Evolutionary conservation across 2,797 vertebrate species (phyloP), one percentile per base, ranked within the genome.

Genomic region (Crypturellus tataupa): DNA sequence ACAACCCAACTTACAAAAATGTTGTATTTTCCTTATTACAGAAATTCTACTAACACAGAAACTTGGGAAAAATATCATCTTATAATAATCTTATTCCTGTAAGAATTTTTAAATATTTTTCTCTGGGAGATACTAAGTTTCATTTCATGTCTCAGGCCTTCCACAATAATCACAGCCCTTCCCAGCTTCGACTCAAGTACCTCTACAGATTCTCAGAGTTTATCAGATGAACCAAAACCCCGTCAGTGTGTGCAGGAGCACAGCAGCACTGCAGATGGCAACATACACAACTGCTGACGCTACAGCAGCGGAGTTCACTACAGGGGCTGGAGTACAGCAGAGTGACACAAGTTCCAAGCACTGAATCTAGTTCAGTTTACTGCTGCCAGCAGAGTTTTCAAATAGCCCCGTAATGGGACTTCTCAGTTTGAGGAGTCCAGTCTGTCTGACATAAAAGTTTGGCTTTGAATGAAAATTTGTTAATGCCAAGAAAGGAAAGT

Each of bases 401-500:
- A 91, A 80, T 27, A 53, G 39, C 67, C 56, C 79, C 6, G 5
- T 90, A 95, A 96, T 60, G 58, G 70, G 65, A 93, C 51, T 94
- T 96, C 69, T 72, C 80, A 67, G 29, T 84, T 70, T 82, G 47
- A 93, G 55, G 93, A 93, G 59, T 67, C 59, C 71, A 80, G 70
- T 87, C 51, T 67, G 62, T 68, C 85, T 85, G 89, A 83, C 60
- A 80, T 77, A 19, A 72, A 95, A 91, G 53, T 62, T 79, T 72
- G 33, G 21, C 56, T 93, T 55, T 44, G 42, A 91, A 95, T 86
- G 93, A 97, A 97, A 97, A 93, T 93, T 86, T 94, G 85, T 85
- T 94, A 96, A 95, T 88, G 70, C 68, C 89, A 94, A 87, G 51
- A 83, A 95, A 64, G 33, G 16, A 44, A 82, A 94, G 65, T 11